Conservation (phyloP, 2,888 invertebrate species). For the Meloe dianella region DNA sequence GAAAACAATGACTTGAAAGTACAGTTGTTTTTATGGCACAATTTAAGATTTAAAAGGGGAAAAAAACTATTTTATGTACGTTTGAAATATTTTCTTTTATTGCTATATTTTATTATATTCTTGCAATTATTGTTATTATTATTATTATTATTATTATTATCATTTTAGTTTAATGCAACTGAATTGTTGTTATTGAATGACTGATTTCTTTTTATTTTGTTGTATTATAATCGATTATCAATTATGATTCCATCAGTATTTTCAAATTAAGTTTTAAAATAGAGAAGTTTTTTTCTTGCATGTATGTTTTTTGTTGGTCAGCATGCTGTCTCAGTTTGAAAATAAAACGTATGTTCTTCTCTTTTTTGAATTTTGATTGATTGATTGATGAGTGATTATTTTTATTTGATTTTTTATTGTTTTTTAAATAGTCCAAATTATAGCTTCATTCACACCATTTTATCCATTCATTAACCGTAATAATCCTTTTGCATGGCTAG, state of each 20-base stretch:
- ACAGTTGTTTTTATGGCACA: too few species aligned
- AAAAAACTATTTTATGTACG: too few species aligned
- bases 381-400: conserved; percentile 17
- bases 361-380: conserved; percentile 25
- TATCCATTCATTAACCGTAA: conserved; percentile 22
- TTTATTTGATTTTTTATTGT: background rate
- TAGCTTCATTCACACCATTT: conserved; percentile 18
- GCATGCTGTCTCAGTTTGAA: conserved; percentile 34
- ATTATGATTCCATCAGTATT: too few species aligned
- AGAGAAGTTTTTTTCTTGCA: too few species aligned
- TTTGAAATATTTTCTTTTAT: too few species aligned
- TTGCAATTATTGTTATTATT: background rate
- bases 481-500: conserved; percentile 56
- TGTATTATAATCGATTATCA: too few species aligned
- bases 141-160: background rate
- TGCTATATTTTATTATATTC: background rate
- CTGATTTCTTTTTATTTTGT: background rate
- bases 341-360: conserved; percentile 27
- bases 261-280: too few species aligned
- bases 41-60: too few species aligned
- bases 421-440: conserved; percentile 16
- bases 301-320: conserved; percentile 28
- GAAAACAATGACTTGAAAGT: background rate
- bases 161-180: background rate
- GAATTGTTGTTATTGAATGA: background rate